Evolutionary conservation across 1,140 invertebrate species (phyloP).

Genomic region (Maconellicoccus hirsutus): DNA sequence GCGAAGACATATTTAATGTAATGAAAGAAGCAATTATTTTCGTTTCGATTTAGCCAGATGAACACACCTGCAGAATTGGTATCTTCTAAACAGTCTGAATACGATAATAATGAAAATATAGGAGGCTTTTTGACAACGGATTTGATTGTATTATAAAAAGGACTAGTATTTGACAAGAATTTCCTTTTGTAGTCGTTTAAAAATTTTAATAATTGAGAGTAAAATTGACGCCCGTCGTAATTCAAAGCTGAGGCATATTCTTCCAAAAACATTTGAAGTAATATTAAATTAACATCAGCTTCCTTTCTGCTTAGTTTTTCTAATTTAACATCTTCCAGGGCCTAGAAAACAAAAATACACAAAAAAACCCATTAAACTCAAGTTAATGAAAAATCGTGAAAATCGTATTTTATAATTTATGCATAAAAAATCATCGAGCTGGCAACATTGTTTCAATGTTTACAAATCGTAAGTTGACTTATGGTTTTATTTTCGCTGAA

Average conservation of each 20-base stretch:
- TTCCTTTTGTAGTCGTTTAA: constrained; percentile 2
- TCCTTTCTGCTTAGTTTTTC: constrained; percentile 29
- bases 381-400: no score
- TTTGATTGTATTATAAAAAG: constrained; percentile 14
- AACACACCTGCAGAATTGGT: neutral
- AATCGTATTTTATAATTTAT: no score
- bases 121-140: constrained; percentile 11
- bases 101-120: neutral
- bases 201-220: constrained; percentile 39
- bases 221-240: constrained; percentile 63
- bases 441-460: no score
- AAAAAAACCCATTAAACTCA: no score
- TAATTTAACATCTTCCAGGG: constrained; percentile 51
- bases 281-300: constrained; percentile 43
- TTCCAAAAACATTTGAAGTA: constrained; percentile 52
- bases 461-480: no score
- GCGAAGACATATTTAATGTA: neutral
- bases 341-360: constrained; percentile 32
- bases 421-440: no score
- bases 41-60: neutral
- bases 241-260: constrained; percentile 49
- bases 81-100: constrained; percentile 16
- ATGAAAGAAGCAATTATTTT: no score
- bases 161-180: neutral
- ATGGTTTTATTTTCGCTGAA: no score